These are phyloP conservation scores for Phyllopteryx taeniolatus DNA, from an alignment of 2,113 vertebrate species.

Conservation along the genomic window DNA sequence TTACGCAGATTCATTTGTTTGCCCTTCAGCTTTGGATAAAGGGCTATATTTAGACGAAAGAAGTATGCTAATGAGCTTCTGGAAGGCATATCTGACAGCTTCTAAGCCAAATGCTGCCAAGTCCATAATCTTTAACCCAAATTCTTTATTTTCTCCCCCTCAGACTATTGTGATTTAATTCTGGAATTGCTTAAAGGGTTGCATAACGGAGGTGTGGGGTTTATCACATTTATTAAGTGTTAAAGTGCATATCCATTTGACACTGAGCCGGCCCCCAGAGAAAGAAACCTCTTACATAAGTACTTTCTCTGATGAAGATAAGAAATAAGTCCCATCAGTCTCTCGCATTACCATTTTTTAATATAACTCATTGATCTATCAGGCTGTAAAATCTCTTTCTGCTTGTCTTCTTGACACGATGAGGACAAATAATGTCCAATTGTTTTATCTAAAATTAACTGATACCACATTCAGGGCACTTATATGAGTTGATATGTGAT, in stretches of 20 bases:
- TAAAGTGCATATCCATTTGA: conserved; percentile 31
- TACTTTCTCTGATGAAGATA: conserved; percentile 18
- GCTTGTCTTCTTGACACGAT: neutral
- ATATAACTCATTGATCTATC: conserved; percentile 17
- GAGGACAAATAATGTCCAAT: neutral
- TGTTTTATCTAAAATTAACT: conserved; percentile 46
- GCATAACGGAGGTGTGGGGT: conserved; percentile 13
- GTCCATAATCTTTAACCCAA: conserved; percentile 57
- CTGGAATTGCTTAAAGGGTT: conserved; percentile 25
- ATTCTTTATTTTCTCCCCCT: conserved; percentile 24
- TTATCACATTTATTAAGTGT: conserved; percentile 17
- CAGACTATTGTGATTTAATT: conserved; percentile 25
- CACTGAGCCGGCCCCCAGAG: conserved; percentile 9
- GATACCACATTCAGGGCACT: conserved; percentile 29
- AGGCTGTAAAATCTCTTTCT: conserved; percentile 12
- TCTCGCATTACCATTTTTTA: neutral
- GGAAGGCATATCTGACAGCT: conserved; percentile 62
- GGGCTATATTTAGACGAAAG: conserved; percentile 65
- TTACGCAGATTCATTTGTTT: conserved; percentile 55
- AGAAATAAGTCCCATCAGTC: conserved; percentile 20
- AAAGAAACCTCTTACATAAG: conserved; percentile 23
- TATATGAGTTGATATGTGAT: neutral
- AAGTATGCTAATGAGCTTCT: conserved; percentile 68
- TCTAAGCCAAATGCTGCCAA: conserved; percentile 49
- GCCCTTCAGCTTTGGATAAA: conserved; percentile 60